A percentile compares a stretch with the other conserved stretches of the same genome.
phyloP scores from a whole-genome alignment of 2,888 invertebrate genomes.

The Selenia dentaria region DNA sequence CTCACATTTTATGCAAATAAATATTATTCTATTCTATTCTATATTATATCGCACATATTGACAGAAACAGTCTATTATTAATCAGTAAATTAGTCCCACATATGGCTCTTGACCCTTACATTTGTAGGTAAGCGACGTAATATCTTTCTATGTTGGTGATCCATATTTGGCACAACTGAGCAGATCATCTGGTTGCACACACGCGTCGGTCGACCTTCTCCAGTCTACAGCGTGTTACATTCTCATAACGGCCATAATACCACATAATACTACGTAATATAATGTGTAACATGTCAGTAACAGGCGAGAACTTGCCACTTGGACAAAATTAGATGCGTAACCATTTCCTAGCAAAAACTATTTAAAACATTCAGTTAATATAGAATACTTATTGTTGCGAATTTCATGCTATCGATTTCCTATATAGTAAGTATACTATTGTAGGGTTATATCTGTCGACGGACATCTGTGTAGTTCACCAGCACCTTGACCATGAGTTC shows the following conservation, averaged over 20 bases:
- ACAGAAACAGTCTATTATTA: too few species aligned
- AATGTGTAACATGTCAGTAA: not conserved
- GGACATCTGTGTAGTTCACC: too few species aligned
- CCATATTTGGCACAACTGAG: conserved; percentile 6
- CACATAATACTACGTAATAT: conserved; percentile 4
- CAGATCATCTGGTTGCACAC: conserved; percentile 7
- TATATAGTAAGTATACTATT: not conserved
- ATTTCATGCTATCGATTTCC: not conserved
- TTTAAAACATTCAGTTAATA: not conserved
- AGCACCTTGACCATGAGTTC: not conserved
- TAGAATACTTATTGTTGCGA: not conserved
- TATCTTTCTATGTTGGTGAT: conserved; percentile 10
- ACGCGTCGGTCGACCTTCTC: conserved; percentile 7
- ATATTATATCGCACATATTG: too few species aligned
- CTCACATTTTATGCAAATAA: too few species aligned
- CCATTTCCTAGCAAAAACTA: not conserved
- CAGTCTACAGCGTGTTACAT: not conserved
- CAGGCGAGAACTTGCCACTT: not conserved
- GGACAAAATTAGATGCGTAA: not conserved
- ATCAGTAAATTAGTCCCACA: too few species aligned
- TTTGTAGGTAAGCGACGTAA: not conserved
- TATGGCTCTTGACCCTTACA: not conserved
- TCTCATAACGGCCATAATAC: not conserved
- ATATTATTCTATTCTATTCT: too few species aligned
- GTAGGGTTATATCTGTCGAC: too few species aligned